Evolutionary conservation across 2,797 vertebrate species (phyloP).

Genomic region (Labeo calbasu): DNA sequence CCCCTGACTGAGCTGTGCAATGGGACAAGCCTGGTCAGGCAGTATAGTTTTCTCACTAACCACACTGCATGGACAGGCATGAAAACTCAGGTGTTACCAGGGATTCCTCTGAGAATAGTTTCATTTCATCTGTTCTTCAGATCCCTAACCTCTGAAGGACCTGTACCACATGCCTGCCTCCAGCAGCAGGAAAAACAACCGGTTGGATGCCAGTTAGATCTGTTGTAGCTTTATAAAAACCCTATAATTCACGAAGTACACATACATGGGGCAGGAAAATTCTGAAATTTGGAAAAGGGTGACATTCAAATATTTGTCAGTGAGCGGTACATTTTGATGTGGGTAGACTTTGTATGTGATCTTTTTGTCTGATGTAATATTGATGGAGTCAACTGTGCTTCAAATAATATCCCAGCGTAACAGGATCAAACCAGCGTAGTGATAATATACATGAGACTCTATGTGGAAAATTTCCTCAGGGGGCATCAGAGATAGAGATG

Average conservation of each 20-base stretch:
- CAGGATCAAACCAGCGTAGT: slow-evolving; percentile 49
- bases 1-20: background rate
- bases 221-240: slow-evolving; percentile 16
- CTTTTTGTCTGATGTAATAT: slow-evolving; percentile 48
- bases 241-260: slow-evolving; percentile 18
- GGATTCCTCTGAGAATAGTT: slow-evolving; percentile 9
- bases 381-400: slow-evolving; percentile 50
- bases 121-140: slow-evolving; percentile 6
- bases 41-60: slow-evolving; percentile 8
- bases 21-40: background rate
- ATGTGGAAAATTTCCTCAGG: slow-evolving; percentile 45
- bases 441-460: slow-evolving; percentile 49
- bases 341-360: slow-evolving; percentile 35
- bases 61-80: background rate
- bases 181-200: slow-evolving; percentile 6
- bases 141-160: slow-evolving; percentile 23
- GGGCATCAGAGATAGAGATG: slow-evolving; percentile 53
- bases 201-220: slow-evolving; percentile 13
- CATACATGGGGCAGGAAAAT: background rate
- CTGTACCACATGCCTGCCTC: background rate
- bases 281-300: background rate
- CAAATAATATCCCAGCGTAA: slow-evolving; percentile 34
- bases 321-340: slow-evolving; percentile 33
- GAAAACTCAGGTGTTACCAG: slow-evolving; percentile 20
- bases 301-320: slow-evolving; percentile 37